These are phyloP conservation scores for Himalopsyche japonica DNA, from an alignment of 2,888 invertebrate species.

Conservation along the genomic window DNA sequence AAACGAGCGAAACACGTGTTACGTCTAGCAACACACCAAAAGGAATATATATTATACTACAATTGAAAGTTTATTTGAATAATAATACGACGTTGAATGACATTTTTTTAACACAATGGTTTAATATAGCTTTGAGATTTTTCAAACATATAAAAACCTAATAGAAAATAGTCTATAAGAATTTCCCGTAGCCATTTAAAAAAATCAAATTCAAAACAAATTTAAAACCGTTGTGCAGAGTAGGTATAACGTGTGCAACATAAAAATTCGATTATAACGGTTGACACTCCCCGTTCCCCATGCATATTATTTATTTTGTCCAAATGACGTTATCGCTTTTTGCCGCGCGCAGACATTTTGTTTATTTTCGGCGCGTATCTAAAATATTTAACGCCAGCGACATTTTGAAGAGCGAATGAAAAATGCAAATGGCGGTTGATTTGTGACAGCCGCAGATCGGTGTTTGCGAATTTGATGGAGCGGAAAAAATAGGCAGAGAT, in stretches of 20 bases:
- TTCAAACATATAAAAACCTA: no score
- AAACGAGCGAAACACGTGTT: no score
- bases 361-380: constrained; percentile 8
- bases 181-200: neutral
- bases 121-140: no score
- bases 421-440: constrained; percentile 23
- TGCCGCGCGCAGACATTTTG: neutral
- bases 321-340: constrained; percentile 27
- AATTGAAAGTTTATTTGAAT: no score
- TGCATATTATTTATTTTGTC: constrained; percentile 24
- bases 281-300: neutral
- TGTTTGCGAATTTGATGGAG: neutral
- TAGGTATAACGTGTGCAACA: neutral
- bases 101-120: no score
- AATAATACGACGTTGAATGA: no score
- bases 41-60: no score
- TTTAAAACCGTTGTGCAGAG: neutral
- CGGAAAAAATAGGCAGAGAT: neutral
- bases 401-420: constrained; percentile 17
- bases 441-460: neutral
- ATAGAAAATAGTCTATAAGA: no score
- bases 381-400: neutral
- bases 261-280: constrained; percentile 6
- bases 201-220: neutral
- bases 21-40: no score